Conservation (phyloP, 2,113 vertebrate species). For the Thoracochromis brauschi region DNA sequence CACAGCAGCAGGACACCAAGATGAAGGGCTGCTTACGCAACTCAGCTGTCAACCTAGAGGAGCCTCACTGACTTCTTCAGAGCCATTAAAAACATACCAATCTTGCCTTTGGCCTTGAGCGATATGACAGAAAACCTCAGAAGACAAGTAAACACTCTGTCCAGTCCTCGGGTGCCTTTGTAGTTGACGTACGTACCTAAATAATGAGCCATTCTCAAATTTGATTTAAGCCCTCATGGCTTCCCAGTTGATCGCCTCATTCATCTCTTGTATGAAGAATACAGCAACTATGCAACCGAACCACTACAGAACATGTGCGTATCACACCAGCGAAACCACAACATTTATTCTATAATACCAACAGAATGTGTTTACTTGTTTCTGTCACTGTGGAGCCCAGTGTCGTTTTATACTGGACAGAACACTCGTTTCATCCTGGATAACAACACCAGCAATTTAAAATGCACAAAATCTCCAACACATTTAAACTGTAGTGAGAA, state of each 20-base stretch:
- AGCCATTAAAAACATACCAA: slow-evolving; percentile 31
- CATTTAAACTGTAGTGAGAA: not conserved
- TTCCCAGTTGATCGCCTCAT: not conserved
- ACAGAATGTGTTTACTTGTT: not conserved
- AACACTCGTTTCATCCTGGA: not conserved
- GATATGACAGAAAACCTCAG: slow-evolving; percentile 20
- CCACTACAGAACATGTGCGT: not conserved
- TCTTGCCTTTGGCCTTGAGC: slow-evolving; percentile 32
- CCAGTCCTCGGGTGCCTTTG: slow-evolving; percentile 11
- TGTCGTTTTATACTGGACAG: not conserved
- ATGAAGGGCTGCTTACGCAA: slow-evolving; percentile 32
- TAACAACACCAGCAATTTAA: not conserved
- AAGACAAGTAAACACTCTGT: slow-evolving; percentile 34
- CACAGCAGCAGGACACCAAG: slow-evolving; percentile 11
- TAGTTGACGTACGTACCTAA: slow-evolving; percentile 21
- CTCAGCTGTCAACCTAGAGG: slow-evolving; percentile 26
- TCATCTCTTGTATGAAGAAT: not conserved
- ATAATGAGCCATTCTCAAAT: slow-evolving; percentile 20
- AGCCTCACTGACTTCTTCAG: slow-evolving; percentile 11
- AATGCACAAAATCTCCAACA: not conserved
- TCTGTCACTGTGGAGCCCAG: not conserved
- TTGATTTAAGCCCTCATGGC: slow-evolving; percentile 5
- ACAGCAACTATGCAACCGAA: not conserved
- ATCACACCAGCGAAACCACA: not conserved
- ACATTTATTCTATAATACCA: not conserved